Evolutionary conservation across 1,140 invertebrate genomes (phyloP).

Genomic region (Eueides isabella): DNA sequence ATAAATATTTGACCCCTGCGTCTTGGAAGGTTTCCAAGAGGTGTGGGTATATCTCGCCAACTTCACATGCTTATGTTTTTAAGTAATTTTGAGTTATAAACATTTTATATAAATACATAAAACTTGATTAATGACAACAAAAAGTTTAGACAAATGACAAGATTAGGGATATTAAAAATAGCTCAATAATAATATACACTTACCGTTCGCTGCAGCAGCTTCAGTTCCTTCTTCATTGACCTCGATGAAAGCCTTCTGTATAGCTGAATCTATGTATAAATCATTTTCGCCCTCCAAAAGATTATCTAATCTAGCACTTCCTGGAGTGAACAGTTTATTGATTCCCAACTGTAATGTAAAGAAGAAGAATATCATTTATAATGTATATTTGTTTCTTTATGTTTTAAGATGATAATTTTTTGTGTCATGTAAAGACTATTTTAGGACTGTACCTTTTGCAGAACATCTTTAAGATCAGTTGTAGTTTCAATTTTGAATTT

Average conservation of each 20-base stretch:
- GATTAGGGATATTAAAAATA: no score
- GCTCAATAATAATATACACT: slow-evolving; percentile 16
- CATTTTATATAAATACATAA: no score
- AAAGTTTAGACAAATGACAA: no score
- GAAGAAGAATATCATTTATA: not conserved
- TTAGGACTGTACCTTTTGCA: slow-evolving; percentile 54
- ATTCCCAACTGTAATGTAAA: slow-evolving; percentile 55
- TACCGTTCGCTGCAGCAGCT: slow-evolving; percentile 69
- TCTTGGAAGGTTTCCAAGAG: no score
- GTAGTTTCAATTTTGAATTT: slow-evolving; percentile 74
- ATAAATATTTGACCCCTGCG: no score
- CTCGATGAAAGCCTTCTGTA: slow-evolving; percentile 73
- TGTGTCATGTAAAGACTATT: no score
- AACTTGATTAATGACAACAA: no score
- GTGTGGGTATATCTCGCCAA: no score
- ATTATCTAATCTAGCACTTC: slow-evolving; percentile 50
- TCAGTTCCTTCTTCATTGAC: slow-evolving; percentile 69
- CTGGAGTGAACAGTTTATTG: slow-evolving; percentile 49
- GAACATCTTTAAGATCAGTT: slow-evolving; percentile 57
- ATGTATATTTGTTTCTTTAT: no score
- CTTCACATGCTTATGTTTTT: no score
- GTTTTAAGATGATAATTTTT: no score
- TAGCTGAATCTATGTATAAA: slow-evolving; percentile 56
- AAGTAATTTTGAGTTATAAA: no score
- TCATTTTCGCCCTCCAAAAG: slow-evolving; percentile 45